These are phyloP conservation scores for Squalus acanthias DNA, from an alignment of 2,797 vertebrate genomes.

Conservation along the genomic window DNA sequence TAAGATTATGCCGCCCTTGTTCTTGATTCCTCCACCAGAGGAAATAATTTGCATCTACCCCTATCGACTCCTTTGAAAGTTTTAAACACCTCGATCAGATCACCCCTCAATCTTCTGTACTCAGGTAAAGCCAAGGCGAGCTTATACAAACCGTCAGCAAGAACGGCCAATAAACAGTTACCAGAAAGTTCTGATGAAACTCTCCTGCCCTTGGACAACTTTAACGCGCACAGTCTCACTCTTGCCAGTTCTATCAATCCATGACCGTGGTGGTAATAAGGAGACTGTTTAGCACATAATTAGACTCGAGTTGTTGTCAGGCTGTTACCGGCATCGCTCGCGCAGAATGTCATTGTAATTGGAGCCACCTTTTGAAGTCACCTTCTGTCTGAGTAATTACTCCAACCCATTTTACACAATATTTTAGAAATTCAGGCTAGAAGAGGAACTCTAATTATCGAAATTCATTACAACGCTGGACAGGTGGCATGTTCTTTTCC, in stretches of 20 bases:
- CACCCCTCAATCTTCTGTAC: background rate
- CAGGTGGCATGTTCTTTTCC: conserved; percentile 29
- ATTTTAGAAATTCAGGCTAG: conserved; percentile 30
- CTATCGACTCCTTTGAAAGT: background rate
- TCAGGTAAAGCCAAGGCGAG: background rate
- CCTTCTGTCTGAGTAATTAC: conserved; percentile 32
- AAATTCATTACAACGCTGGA: conserved; percentile 7
- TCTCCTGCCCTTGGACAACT: background rate
- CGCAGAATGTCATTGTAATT: conserved; percentile 14
- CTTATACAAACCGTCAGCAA: no score
- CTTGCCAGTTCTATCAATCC: background rate
- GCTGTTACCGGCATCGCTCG: background rate
- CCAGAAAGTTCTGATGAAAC: background rate
- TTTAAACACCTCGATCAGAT: background rate
- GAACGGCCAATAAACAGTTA: background rate
- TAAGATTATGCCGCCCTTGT: background rate
- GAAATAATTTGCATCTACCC: background rate
- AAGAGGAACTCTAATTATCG: conserved; percentile 25
- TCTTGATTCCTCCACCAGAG: background rate
- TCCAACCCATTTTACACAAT: conserved; percentile 29
- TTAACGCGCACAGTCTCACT: background rate
- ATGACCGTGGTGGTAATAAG: background rate
- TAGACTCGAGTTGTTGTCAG: background rate
- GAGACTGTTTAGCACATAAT: background rate
- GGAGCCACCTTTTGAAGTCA: conserved; percentile 20